phyloP scores from a whole-genome alignment of 1,140 invertebrate genomes.

The Paracyclopina nana region DNA sequence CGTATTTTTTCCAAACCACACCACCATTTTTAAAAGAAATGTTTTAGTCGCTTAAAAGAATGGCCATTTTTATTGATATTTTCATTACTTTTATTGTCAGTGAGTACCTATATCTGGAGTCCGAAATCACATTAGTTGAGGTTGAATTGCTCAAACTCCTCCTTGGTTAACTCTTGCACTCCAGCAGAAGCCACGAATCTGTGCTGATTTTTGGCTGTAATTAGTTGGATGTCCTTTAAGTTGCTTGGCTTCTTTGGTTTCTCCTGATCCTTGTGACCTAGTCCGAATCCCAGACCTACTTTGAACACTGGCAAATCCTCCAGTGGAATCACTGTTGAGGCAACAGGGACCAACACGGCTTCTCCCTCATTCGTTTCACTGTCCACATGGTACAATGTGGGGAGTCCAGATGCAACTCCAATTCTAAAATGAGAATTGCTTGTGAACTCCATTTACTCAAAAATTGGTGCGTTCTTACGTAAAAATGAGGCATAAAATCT shows the following conservation, averaged over 20 bases:
- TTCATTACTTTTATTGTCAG: too few species aligned
- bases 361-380: slow-evolving; percentile 6
- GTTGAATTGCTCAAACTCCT: slow-evolving; percentile 12
- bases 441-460: too few species aligned
- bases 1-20: too few species aligned
- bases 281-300: slow-evolving; percentile 4
- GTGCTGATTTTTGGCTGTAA: slow-evolving; percentile 4
- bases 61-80: too few species aligned
- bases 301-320: not conserved
- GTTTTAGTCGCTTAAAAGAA: too few species aligned
- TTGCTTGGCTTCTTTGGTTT: not conserved
- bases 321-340: not conserved
- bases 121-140: slow-evolving; percentile 11
- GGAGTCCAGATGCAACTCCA: slow-evolving; percentile 1
- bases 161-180: slow-evolving; percentile 12
- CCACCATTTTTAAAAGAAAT: too few species aligned
- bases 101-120: too few species aligned
- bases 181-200: slow-evolving; percentile 6
- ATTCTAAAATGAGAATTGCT: too few species aligned
- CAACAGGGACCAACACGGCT: slow-evolving; percentile 3
- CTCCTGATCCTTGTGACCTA: not conserved
- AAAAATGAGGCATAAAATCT: too few species aligned
- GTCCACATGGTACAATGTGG: slow-evolving; percentile 13
- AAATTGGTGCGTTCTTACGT: too few species aligned
- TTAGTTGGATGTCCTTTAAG: slow-evolving; percentile 9